phyloP scores from a whole-genome alignment of 2,888 invertebrate genomes.

The Nezara viridula region DNA sequence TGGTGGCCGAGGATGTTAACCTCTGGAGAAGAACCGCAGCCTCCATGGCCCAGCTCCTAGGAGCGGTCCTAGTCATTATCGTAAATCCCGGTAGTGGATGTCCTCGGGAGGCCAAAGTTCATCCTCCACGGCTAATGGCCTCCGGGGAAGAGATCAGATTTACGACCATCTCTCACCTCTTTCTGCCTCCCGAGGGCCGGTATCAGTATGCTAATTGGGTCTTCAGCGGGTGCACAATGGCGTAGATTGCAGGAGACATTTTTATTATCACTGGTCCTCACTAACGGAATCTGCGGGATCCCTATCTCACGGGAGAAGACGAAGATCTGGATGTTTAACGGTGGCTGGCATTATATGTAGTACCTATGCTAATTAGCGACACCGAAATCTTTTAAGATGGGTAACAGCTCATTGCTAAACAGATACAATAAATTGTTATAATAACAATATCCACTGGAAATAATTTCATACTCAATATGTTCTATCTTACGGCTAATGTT shows the following conservation, averaged over 20 bases:
- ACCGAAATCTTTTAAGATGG: not conserved
- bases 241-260: not conserved
- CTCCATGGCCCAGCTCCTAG: not conserved
- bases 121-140: constrained; percentile 24
- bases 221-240: not conserved
- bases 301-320: not conserved
- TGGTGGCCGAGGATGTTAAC: constrained; percentile 44
- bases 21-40: not conserved
- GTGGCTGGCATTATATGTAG: not conserved
- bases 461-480: too few relatives aligned
- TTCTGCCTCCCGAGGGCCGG: not conserved
- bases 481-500: too few relatives aligned
- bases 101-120: constrained; percentile 22
- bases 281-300: constrained; percentile 10
- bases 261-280: constrained; percentile 28
- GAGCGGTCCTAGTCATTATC: constrained; percentile 36
- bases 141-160: not conserved
- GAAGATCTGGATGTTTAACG: not conserved
- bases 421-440: not conserved
- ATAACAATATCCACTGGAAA: too few relatives aligned
- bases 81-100: constrained; percentile 48
- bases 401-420: not conserved
- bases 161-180: constrained; percentile 15
- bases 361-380: not conserved
- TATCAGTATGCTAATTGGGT: not conserved